A percentile compares a stretch with the other conserved stretches of the same genome.
Conservation (phyloP, 2,113 vertebrate genomes). For the Vicugna pacos region DNA sequence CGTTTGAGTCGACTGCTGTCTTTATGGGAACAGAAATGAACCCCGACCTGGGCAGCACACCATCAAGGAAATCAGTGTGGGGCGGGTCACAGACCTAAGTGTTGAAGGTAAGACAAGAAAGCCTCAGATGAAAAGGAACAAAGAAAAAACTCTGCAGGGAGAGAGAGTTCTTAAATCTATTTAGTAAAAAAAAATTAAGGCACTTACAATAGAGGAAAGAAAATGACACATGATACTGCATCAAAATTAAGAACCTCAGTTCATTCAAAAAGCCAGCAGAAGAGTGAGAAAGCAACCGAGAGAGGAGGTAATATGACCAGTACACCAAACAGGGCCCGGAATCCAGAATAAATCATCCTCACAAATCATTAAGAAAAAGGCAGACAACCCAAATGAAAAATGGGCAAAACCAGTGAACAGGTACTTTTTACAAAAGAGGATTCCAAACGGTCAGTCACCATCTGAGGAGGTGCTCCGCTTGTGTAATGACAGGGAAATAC, state of each 20-base stretch:
- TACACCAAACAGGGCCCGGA: not conserved
- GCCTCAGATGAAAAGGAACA: not conserved
- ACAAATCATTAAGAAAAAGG: not conserved
- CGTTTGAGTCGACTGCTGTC: not conserved
- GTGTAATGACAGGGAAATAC: not conserved
- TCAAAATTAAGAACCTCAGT: not conserved
- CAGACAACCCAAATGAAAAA: not conserved
- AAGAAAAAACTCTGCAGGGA: not conserved
- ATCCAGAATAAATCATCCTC: not conserved
- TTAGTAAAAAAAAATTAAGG: not conserved
- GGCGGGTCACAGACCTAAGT: not conserved
- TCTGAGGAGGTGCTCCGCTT: accelerated
- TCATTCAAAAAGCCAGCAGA: not conserved
- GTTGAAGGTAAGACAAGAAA: no score
- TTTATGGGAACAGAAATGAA: not conserved
- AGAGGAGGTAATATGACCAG: not conserved
- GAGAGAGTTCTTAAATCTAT: not conserved
- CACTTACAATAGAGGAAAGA: not conserved
- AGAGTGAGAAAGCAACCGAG: not conserved
- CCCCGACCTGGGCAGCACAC: not conserved
- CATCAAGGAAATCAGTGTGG: accelerated
- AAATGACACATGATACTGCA: not conserved
- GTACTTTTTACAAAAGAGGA: not conserved
- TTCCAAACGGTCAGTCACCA: not conserved
- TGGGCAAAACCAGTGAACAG: not conserved